Conservation (phyloP, 2,797 vertebrate genomes). For the Pseudotriccus pelzelni region DNA sequence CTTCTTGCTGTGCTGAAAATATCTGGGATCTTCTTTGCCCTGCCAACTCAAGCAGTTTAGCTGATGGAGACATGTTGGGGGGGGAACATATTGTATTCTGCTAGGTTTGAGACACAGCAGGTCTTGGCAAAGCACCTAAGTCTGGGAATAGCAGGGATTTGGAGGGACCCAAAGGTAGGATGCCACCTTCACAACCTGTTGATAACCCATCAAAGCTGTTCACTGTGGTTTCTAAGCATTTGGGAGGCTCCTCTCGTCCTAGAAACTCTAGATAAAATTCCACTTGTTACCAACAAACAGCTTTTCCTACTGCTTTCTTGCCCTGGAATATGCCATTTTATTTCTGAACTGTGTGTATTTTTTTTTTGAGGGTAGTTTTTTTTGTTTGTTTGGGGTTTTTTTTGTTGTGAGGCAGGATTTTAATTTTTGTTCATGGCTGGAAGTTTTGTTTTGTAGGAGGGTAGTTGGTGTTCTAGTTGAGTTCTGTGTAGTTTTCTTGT, state of each 20-base stretch:
- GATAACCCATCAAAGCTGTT: not conserved
- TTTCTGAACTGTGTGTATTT: not conserved
- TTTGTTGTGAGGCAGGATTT: not conserved
- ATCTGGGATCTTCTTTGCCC: not conserved
- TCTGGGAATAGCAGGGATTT: not conserved
- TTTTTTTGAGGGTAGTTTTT: not conserved
- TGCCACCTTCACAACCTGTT: not conserved
- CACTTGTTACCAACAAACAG: not conserved
- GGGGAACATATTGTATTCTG: not conserved
- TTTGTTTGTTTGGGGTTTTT: not conserved
- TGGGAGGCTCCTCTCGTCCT: not conserved
- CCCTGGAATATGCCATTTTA: not conserved
- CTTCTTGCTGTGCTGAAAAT: not conserved
- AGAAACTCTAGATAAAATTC: not conserved
- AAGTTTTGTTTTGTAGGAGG: rapidly evolving
- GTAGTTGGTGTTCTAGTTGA: not conserved
- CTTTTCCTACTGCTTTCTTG: not conserved
- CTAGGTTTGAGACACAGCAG: not conserved
- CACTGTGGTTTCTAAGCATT: not conserved
- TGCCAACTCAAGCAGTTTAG: not conserved
- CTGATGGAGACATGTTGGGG: not conserved
- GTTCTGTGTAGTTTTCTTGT: rapidly evolving
- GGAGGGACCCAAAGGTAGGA: not conserved
- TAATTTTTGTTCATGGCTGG: not conserved
- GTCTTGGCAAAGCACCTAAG: not conserved